phyloP scores from a whole-genome alignment of 1,140 invertebrate genomes.

The Caenorhabditis tropicalis region DNA sequence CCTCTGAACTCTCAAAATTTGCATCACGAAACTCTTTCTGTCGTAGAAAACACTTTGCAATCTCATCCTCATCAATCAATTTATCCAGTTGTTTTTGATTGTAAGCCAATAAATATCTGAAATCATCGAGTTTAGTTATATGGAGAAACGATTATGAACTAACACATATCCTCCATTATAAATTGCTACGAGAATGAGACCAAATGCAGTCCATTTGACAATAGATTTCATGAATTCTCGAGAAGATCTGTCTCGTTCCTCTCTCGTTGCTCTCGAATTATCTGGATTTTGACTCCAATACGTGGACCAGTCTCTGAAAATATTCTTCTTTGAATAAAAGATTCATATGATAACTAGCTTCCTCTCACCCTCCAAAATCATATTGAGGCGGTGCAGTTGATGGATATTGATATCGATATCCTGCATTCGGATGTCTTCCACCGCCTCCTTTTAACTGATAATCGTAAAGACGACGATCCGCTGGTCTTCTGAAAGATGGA shows the following conservation, averaged over 20 bases:
- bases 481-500: not conserved
- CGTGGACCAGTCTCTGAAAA: not conserved
- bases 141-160: not conserved
- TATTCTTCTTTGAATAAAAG: not conserved
- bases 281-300: slow-evolving; percentile 9
- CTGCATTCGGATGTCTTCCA: not conserved
- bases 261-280: not conserved
- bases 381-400: not conserved
- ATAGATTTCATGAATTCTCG: slow-evolving; percentile 22
- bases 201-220: slow-evolving; percentile 27
- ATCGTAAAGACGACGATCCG: slow-evolving; percentile 17
- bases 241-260: slow-evolving; percentile 4
- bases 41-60: slow-evolving; percentile 17
- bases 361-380: not conserved
- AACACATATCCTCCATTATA: slow-evolving; percentile 42
- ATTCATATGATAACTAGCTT: not conserved
- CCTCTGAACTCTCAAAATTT: slow-evolving; percentile 17
- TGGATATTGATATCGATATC: slow-evolving; percentile 22
- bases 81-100: slow-evolving; percentile 38
- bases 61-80: slow-evolving; percentile 38
- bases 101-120: not conserved
- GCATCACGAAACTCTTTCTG: slow-evolving; percentile 24
- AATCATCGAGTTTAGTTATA: not conserved
- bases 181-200: not conserved
- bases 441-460: not conserved